These are phyloP conservation scores for Hirudo medicinalis DNA, from an alignment of 1,140 invertebrate species.

Conservation along the genomic window DNA sequence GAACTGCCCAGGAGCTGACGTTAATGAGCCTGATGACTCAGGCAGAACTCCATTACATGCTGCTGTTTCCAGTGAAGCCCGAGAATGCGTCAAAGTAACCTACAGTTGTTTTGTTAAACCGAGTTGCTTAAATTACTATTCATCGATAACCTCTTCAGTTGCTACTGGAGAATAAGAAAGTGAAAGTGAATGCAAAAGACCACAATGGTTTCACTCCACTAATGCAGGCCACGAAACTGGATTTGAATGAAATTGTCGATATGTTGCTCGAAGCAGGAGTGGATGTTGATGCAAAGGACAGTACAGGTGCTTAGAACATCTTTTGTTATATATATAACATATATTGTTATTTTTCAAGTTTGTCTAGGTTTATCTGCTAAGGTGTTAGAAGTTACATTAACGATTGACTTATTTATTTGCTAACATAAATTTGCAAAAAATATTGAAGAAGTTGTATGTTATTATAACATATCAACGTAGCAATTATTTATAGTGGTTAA, in stretches of 20 bases:
- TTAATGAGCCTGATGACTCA: neutral
- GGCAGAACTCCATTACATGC: constrained; percentile 7
- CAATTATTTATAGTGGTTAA: too few species aligned
- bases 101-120: neutral
- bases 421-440: too few species aligned
- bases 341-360: too few species aligned
- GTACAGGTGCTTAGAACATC: neutral
- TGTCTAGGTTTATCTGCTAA: too few species aligned
- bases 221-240: constrained; percentile 2
- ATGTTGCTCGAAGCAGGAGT: constrained; percentile 2
- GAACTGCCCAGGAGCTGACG: neutral
- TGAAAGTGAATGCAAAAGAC: constrained; percentile 7
- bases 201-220: neutral
- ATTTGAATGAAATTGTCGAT: neutral
- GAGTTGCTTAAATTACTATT: neutral
- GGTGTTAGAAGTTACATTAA: too few species aligned
- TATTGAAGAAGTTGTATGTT: too few species aligned
- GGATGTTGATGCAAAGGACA: constrained; percentile 3
- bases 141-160: neutral
- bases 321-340: too few species aligned
- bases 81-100: constrained; percentile 6
- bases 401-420: too few species aligned
- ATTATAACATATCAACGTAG: too few species aligned
- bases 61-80: neutral
- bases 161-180: neutral